Base-by-base conservation (phyloP, 2,113 vertebrate species). In the Anolis sagrei region DNA sequence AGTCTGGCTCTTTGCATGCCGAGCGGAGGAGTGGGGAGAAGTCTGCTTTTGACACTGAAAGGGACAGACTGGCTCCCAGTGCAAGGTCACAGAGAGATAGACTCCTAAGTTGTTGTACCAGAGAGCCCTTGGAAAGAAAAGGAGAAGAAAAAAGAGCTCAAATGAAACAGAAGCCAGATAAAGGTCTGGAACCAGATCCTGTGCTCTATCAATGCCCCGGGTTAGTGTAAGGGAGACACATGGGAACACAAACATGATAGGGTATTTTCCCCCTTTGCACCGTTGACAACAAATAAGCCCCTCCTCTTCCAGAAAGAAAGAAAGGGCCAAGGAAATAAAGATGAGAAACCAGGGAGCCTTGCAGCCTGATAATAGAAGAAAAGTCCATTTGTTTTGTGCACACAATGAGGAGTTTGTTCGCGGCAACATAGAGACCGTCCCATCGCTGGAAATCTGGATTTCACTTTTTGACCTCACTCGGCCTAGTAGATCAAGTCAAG, bases 1-100 rank as follows among this genome's bases (percentile, higher is more conserved):
- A 82, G 88, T 81, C 87, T 64, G 85, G 66, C 85, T 64, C 83
- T 89, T 75, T 0, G 0, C 66, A 74, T 19, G 79, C 80, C 85
- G 84, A 83, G 49, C 8, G 82, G 88, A 90, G 89, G 89, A 94
- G 90, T 91, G 86, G 69, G 79, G 69, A 66, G 91, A 93, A 95
- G 90, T 89, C 86, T 88, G 61, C 90, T 93, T 72, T 88, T 83
- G 86, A 82, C 11, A 75, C 86, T 90, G 91, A 92, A 93, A 92
- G 90, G 90, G 91, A 7, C 3, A 84, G 90, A 69, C 1, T 8
- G 48, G 89, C 39, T 94, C 87, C 88, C 81, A 79, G 89, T 70
- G 88, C 92, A 91, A 89, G 73, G 93, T 93, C 93, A 93, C 90
- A 85, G 87, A 23, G 51, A 86, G 87, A 92, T 86, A 94, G 64